Evolutionary conservation across 2,113 vertebrate genomes (phyloP).

Genomic region (Oophaga pumilio): DNA sequence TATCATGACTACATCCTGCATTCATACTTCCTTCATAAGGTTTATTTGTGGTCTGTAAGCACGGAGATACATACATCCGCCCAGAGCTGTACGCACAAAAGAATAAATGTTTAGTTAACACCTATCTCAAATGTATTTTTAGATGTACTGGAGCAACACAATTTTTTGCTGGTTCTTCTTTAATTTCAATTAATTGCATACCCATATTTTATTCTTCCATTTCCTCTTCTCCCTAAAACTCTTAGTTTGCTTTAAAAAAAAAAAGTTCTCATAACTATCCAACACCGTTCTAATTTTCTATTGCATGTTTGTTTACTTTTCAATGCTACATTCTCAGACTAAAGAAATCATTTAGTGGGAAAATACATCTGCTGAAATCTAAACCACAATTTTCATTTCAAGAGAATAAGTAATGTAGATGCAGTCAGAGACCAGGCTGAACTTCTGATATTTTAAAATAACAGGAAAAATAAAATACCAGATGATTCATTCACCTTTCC

Average conservation of each 20-base stretch:
- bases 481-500: slow-evolving; percentile 58
- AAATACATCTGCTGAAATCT: slow-evolving; percentile 32
- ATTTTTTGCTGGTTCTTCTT: background rate
- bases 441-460: slow-evolving; percentile 58
- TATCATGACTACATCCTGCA: background rate
- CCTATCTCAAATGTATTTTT: background rate
- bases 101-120: background rate
- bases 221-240: background rate
- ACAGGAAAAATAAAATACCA: slow-evolving; percentile 60
- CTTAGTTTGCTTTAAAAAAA: background rate
- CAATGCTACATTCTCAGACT: background rate
- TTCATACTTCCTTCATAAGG: background rate
- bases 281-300: slow-evolving; percentile 16
- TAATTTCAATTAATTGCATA: background rate
- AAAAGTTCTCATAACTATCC: slow-evolving; percentile 25
- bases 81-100: background rate
- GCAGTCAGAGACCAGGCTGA: slow-evolving; percentile 46
- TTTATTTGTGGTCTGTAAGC: background rate
- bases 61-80: background rate
- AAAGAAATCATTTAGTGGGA: slow-evolving; percentile 17
- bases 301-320: slow-evolving; percentile 26
- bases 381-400: slow-evolving; percentile 44
- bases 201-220: background rate
- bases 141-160: background rate
- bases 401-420: slow-evolving; percentile 2